Conservation (phyloP, 53 echinoderm and acorn worm genomes). For the Echinarachnius parma region DNA sequence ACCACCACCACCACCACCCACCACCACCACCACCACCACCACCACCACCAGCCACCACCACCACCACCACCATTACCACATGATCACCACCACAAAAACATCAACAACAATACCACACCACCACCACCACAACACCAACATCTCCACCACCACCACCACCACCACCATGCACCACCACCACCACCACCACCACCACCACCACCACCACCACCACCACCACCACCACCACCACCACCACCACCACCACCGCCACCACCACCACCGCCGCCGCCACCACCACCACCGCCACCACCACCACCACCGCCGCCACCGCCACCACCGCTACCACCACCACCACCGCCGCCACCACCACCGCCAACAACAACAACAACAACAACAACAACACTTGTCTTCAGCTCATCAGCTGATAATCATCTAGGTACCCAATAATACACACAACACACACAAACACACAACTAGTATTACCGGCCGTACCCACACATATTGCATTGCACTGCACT, state of each 20-base stretch:
- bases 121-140: background rate
- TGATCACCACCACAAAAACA: background rate
- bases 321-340: background rate
- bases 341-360: no score
- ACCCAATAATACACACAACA: no score
- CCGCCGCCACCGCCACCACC: background rate
- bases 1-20: background rate
- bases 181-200: background rate
- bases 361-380: no score
- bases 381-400: no score
- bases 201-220: background rate
- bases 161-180: background rate
- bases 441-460: no score
- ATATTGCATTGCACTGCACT: no score
- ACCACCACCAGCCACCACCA: background rate
- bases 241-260: background rate
- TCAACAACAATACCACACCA: background rate
- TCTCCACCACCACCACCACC: background rate
- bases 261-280: background rate
- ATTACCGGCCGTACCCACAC: no score
- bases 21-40: background rate
- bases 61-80: background rate
- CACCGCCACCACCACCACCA: background rate
- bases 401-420: no score
- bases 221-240: background rate